Conservation (phyloP, 2,888 invertebrate species). For the Drymonia ruficornis region DNA sequence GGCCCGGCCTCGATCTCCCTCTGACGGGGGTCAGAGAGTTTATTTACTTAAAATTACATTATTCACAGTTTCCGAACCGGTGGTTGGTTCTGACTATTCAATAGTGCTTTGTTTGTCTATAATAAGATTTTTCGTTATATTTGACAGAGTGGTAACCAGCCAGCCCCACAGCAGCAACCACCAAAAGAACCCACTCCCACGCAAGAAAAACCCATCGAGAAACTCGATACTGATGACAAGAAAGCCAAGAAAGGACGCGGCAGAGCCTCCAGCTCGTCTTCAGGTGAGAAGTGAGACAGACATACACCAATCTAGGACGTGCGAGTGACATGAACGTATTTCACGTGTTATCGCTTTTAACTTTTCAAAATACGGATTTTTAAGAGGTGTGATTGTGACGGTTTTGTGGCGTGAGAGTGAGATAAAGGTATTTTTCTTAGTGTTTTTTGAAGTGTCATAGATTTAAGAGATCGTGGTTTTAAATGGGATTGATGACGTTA, state of each 20-base stretch:
- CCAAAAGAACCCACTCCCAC: slow-evolving; percentile 47
- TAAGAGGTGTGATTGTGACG: background rate
- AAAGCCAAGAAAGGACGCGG: slow-evolving; percentile 68
- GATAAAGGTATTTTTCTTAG: slow-evolving; percentile 1
- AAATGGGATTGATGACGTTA: slow-evolving; percentile 33
- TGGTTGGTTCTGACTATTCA: too few species aligned
- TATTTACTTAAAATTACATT: too few species aligned
- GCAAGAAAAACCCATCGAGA: slow-evolving; percentile 49
- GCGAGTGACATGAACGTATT: slow-evolving; percentile 22
- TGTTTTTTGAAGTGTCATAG: slow-evolving; percentile 4
- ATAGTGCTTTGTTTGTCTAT: too few species aligned
- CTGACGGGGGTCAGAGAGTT: too few species aligned
- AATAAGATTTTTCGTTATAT: too few species aligned
- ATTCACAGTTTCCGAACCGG: too few species aligned
- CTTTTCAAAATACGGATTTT: background rate
- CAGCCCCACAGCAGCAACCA: slow-evolving; percentile 45
- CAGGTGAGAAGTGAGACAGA: slow-evolving; percentile 69
- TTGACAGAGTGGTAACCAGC: slow-evolving; percentile 55
- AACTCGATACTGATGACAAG: slow-evolving; percentile 61
- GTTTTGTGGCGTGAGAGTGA: slow-evolving; percentile 1
- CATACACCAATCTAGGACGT: slow-evolving; percentile 16
- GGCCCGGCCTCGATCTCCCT: too few species aligned
- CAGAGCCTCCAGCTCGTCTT: slow-evolving; percentile 74
- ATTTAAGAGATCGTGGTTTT: background rate
- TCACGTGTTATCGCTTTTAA: background rate